Evolutionary conservation across 2,888 invertebrate genomes (phyloP).

Genomic region (Rhagonycha fulva): DNA sequence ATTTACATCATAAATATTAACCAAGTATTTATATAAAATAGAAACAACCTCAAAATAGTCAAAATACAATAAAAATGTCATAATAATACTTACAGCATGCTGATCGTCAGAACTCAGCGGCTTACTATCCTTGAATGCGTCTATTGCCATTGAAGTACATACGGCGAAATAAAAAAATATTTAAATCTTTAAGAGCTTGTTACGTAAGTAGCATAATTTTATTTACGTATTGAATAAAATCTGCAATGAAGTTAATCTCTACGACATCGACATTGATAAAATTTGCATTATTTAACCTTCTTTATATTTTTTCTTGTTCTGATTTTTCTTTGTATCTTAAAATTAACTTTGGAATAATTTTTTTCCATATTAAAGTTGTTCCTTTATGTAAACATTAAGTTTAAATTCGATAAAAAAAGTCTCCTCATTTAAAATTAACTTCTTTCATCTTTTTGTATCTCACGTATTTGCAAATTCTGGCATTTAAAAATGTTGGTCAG

Average conservation of each 20-base stretch:
- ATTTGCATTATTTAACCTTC: background rate
- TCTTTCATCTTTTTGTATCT: background rate
- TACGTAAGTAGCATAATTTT: too few species aligned
- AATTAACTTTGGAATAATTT: background rate
- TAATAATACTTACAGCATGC: too few species aligned
- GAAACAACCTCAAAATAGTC: too few species aligned
- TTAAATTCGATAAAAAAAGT: background rate
- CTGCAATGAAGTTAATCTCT: background rate
- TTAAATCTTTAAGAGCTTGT: too few species aligned
- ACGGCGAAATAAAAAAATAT: too few species aligned
- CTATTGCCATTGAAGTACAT: too few species aligned
- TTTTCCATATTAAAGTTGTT: background rate
- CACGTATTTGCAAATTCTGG: background rate
- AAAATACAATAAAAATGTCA: too few species aligned
- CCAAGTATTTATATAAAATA: too few species aligned
- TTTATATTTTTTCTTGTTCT: background rate
- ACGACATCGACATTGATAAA: background rate
- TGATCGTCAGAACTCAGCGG: too few species aligned
- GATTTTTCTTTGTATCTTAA: background rate
- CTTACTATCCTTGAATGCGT: too few species aligned
- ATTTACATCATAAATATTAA: too few species aligned
- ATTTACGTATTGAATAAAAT: background rate
- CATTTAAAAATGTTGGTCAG: conserved; percentile 3
- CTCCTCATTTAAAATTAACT: background rate
- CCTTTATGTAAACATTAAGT: background rate